Evolutionary conservation across 1,140 invertebrate genomes (phyloP).

Genomic region (Schlechtendalia chinensis): DNA sequence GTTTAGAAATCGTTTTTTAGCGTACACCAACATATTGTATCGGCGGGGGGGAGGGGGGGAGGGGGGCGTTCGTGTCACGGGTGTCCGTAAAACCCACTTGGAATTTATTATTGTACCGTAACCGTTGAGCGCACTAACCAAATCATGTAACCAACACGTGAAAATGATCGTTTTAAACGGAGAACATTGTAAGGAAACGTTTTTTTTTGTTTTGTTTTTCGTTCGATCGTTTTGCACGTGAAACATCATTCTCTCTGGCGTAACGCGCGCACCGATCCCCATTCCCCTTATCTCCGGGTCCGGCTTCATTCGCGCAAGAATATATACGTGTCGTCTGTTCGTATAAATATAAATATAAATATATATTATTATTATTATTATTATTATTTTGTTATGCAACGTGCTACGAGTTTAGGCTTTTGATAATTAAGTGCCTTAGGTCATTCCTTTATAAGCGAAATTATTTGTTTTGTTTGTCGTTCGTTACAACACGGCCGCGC

Average conservation of each 20-base stretch:
- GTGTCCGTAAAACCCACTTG: neutral
- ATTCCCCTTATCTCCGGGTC: neutral
- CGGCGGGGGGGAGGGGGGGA: no score
- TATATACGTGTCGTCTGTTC: neutral
- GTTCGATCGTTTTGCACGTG: no score
- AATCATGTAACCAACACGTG: slow-evolving; percentile 1
- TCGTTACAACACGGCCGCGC: slow-evolving; percentile 10
- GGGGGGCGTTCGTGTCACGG: neutral
- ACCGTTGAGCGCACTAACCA: neutral
- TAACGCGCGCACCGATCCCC: no score
- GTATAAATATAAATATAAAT: neutral
- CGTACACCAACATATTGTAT: no score
- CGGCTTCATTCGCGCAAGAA: slow-evolving; percentile 20
- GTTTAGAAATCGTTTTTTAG: neutral
- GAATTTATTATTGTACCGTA: slow-evolving; percentile 5
- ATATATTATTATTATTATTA: neutral
- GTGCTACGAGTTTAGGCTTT: slow-evolving; percentile 26
- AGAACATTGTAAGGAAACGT: neutral
- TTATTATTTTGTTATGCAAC: slow-evolving; percentile 22
- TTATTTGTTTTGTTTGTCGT: slow-evolving; percentile 44
- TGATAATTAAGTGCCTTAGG: slow-evolving; percentile 49
- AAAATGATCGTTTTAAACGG: slow-evolving; percentile 26
- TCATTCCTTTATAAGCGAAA: slow-evolving; percentile 45
- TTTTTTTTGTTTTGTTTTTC: slow-evolving; percentile 31
- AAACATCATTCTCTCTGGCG: no score